phyloP scores from a whole-genome alignment of 64 coral and sea anemone species.

The Montipora cactus region DNA sequence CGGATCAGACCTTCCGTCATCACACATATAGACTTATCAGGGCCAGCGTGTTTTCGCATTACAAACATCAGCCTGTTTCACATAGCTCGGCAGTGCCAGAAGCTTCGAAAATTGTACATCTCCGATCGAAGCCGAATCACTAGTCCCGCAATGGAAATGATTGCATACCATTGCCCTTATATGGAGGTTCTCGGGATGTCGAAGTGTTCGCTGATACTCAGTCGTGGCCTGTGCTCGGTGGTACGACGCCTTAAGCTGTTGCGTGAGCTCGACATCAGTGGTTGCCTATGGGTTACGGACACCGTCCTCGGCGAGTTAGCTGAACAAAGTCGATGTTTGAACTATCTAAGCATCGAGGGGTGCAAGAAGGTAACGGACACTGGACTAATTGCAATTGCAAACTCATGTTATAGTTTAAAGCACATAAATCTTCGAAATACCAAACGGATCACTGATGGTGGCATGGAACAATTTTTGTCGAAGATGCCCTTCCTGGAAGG shows the following conservation, averaged over 20 bases:
- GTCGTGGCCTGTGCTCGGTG: slow-evolving; percentile 37
- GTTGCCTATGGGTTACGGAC: slow-evolving; percentile 59
- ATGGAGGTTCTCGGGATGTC: slow-evolving; percentile 60
- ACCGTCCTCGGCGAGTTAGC: slow-evolving; percentile 30
- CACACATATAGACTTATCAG: slow-evolving; percentile 65
- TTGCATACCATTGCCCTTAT: slow-evolving; percentile 58
- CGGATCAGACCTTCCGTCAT: slow-evolving; percentile 42
- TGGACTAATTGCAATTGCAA: slow-evolving; percentile 37
- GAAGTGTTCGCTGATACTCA: slow-evolving; percentile 47
- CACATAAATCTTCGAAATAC: slow-evolving; percentile 80
- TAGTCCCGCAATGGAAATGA: slow-evolving; percentile 60
- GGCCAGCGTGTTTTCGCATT: slow-evolving; percentile 53
- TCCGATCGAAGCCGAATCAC: slow-evolving; percentile 64
- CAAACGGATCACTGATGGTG: slow-evolving; percentile 57
- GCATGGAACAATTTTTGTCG: slow-evolving; percentile 63
- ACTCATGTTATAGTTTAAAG: slow-evolving; percentile 20
- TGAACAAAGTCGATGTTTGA: slow-evolving; percentile 31
- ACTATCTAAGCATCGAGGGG: slow-evolving; percentile 68
- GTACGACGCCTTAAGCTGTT: slow-evolving; percentile 36
- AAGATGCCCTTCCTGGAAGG: slow-evolving; percentile 44
- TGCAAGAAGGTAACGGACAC: slow-evolving; percentile 72
- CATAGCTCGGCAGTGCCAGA: slow-evolving; percentile 58
- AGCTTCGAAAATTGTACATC: slow-evolving; percentile 38
- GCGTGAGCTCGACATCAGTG: slow-evolving; percentile 45
- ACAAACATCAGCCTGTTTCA: slow-evolving; percentile 61